phyloP scores from a whole-genome alignment of 2,797 vertebrate species.

The Anniella stebbinsi region DNA sequence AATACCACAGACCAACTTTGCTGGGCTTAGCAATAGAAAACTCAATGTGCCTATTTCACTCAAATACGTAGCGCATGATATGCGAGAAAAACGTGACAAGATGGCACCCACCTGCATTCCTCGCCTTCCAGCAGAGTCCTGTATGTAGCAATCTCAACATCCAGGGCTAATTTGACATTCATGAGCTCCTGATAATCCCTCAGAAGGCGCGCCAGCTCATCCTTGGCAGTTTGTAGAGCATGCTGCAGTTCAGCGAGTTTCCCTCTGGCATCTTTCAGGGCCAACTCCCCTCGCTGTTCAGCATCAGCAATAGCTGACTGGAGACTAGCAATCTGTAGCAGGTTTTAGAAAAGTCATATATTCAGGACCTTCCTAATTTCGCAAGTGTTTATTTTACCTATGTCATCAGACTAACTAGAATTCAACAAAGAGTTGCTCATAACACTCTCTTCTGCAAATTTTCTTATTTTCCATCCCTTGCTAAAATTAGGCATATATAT shows the following conservation, averaged over 20 bases:
- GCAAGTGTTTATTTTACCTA: neutral
- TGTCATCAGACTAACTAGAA: neutral
- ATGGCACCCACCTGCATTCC: slow-evolving; percentile 82
- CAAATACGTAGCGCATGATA: too few relatives aligned
- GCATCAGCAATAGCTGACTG: slow-evolving; percentile 83
- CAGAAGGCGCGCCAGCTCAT: slow-evolving; percentile 84
- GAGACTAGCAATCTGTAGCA: slow-evolving; percentile 77
- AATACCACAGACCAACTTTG: neutral
- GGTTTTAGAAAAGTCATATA: neutral
- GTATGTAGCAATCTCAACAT: slow-evolving; percentile 88
- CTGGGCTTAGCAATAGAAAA: neutral
- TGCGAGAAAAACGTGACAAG: neutral
- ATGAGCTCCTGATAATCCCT: slow-evolving; percentile 86
- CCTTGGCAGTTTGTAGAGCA: slow-evolving; percentile 84
- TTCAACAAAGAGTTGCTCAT: too few relatives aligned
- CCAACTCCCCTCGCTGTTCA: slow-evolving; percentile 83
- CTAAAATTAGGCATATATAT: neutral
- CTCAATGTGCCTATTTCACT: neutral
- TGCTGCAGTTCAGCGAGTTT: slow-evolving; percentile 84
- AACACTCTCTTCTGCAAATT: neutral
- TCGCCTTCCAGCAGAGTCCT: slow-evolving; percentile 87
- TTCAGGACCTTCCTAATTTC: neutral
- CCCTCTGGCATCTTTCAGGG: slow-evolving; percentile 81
- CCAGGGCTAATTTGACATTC: slow-evolving; percentile 86
- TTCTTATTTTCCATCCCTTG: neutral